phyloP scores from a whole-genome alignment of 2,113 vertebrate species.

The Dipodomys ordii region DNA sequence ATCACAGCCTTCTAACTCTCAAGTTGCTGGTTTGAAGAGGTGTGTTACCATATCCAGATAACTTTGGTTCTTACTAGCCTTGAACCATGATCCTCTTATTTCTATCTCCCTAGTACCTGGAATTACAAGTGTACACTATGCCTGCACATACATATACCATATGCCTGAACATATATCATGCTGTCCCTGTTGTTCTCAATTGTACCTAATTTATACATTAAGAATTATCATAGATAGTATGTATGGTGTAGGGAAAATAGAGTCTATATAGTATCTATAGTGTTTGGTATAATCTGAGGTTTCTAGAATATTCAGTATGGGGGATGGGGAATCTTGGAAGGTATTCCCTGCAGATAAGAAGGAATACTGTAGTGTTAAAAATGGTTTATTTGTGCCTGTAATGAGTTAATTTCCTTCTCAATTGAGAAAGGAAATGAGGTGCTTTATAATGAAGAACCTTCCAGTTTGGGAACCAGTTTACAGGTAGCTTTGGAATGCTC shows the following conservation, averaged over 20 bases:
- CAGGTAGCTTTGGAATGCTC: not conserved
- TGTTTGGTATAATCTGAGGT: not conserved
- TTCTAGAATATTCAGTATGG: not conserved
- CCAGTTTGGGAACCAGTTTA: not conserved
- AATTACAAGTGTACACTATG: too few relatives aligned
- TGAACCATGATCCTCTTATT: too few relatives aligned
- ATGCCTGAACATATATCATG: too few relatives aligned
- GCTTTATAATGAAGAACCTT: not conserved
- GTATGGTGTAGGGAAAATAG: not conserved
- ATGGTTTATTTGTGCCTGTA: not conserved
- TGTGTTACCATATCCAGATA: too few relatives aligned
- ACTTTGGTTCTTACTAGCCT: too few relatives aligned
- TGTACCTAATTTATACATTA: not conserved
- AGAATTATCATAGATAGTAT: not conserved
- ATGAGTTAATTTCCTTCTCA: not conserved
- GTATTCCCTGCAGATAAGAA: not conserved
- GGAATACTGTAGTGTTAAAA: not conserved
- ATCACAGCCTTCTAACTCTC: too few relatives aligned
- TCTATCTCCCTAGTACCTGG: too few relatives aligned
- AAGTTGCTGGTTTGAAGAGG: too few relatives aligned
- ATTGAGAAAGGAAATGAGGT: not conserved
- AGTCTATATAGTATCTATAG: not conserved
- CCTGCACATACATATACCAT: too few relatives aligned
- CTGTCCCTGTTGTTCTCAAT: not conserved
- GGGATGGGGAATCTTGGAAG: not conserved